A percentile compares a stretch with the other conserved stretches of the same genome.
Conservation (phyloP, 2,113 vertebrate genomes). For the Chionomys nivalis region DNA sequence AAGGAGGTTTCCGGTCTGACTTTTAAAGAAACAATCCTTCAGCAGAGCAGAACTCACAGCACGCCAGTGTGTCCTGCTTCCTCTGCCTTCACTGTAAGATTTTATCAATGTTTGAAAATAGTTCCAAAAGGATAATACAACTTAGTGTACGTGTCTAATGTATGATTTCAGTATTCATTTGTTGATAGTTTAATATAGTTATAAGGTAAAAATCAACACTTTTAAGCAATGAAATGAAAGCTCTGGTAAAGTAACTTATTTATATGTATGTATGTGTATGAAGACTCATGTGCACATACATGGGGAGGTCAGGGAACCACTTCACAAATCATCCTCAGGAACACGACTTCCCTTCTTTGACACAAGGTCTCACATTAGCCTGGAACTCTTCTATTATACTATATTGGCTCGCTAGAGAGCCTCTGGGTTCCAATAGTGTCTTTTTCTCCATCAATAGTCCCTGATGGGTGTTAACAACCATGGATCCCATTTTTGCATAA, state of each 20-base stretch:
- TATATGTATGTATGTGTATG: too few relatives aligned
- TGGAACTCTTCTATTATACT: not conserved
- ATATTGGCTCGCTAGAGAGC: not conserved
- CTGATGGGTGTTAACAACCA: not conserved
- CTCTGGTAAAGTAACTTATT: not conserved
- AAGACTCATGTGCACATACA: not conserved
- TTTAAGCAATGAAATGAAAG: not conserved
- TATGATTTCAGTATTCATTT: not conserved
- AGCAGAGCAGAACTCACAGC: not conserved
- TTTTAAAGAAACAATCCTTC: not conserved
- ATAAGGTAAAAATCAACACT: not conserved
- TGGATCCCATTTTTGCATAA: not conserved
- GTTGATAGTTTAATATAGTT: not conserved
- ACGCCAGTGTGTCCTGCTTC: not conserved
- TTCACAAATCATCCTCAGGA: not conserved
- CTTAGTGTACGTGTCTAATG: not conserved
- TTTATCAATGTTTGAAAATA: not conserved
- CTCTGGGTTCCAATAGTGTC: not conserved
- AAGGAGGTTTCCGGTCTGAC: not conserved
- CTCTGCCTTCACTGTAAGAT: not conserved
- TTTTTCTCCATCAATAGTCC: not conserved
- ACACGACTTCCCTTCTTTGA: not conserved
- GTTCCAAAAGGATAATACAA: not conserved
- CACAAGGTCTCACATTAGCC: not conserved
- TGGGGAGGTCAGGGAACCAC: not conserved